These are phyloP conservation scores for Bettongia penicillata DNA, from an alignment of 2,113 vertebrate genomes.

Conservation along the genomic window DNA sequence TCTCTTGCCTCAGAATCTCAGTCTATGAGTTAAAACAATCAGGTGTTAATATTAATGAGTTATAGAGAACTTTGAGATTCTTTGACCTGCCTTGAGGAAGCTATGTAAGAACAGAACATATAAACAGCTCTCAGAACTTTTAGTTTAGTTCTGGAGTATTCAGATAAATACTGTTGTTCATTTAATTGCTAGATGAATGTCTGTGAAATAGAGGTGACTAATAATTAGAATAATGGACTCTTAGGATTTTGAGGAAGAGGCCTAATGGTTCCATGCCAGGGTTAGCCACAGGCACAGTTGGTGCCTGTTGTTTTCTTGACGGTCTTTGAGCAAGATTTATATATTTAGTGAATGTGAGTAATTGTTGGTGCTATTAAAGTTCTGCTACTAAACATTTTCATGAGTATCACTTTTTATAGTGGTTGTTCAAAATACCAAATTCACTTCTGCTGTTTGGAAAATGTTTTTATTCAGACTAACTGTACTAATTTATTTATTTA, in stretches of 20 bases:
- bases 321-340: not conserved
- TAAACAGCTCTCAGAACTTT: not conserved
- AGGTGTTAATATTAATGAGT: not conserved
- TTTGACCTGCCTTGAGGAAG: not conserved
- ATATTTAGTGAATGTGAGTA: not conserved
- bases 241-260: not conserved
- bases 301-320: not conserved
- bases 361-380: not conserved
- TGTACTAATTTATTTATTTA: not conserved
- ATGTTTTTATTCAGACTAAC: not conserved
- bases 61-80: not conserved
- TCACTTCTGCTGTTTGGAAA: not conserved
- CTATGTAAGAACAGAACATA: not conserved
- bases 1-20: not conserved
- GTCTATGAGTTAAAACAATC: not conserved
- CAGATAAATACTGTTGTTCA: not conserved
- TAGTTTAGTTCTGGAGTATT: not conserved
- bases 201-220: not conserved
- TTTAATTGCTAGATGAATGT: not conserved
- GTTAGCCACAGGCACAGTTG: rapidly evolving
- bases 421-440: not conserved
- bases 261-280: not conserved
- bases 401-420: not conserved
- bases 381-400: not conserved
- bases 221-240: not conserved